Evolutionary conservation across 1,140 invertebrate genomes (phyloP), one percentile per base, ranked within the genome.

Genomic region (Bilobella aurantiaca): DNA sequence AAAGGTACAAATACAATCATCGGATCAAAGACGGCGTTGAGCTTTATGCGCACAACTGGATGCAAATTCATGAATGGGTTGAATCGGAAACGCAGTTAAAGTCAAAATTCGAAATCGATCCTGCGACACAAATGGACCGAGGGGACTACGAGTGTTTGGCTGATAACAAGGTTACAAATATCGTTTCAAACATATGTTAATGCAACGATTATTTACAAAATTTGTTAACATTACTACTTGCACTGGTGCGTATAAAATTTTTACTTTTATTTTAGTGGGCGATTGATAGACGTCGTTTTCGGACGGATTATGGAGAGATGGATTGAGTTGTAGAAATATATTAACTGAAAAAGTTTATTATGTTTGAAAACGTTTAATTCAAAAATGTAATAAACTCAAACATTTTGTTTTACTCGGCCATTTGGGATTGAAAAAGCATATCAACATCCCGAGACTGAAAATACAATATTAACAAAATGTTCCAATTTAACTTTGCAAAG

Each of bases 131-230:
- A 46, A 75, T 79, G 73, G 83, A 85, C 76, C 82, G 82, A 14
- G 87, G 86, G 16, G 86, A 83, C 68, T 88, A 88, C 68, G 84
- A 87, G 74, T 87, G 85, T 70, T 84, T 86, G 69, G 86, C 87
- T 3, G 87, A 89, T 68, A 89, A 89, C 76, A 86, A 23, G 12
- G 49, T 53, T n/a, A n/a, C n/a, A n/a, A n/a, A n/a, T n/a, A n/a
- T n/a, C n/a, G n/a, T n/a, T n/a, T n/a, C n/a, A n/a, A n/a, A n/a
- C n/a, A 42, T 12, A n/a, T 12, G 8, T 42, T 42, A 12, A 42
- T 42, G 8, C 12, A 23, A 5, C 49, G 49, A 12, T 53, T 53
- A 53, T 53, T 14, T 53, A 23, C 12, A n/a, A n/a, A 53, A 23
- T 53, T 53, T 12, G 12, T 5, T 18, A 53, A 53, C n/a, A n/a